Conservation (phyloP, 2,888 invertebrate genomes). For the Eupithecia subfuscata region DNA sequence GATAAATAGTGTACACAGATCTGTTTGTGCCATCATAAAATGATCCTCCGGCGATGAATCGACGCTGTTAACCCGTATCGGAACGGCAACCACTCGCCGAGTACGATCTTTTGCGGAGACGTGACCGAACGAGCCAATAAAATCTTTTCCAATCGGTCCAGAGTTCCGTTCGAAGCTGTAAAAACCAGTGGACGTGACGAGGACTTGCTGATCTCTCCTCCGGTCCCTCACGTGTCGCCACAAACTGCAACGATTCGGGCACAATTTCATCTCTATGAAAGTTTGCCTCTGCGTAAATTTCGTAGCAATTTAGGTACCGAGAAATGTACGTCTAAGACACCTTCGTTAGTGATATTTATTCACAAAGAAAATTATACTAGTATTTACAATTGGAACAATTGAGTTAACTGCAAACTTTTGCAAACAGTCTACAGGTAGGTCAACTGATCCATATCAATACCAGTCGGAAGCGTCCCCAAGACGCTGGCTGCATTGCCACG, state of each 20-base stretch:
- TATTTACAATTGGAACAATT: too few relatives aligned
- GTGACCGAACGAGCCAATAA: constrained; percentile 77
- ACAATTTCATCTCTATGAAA: constrained; percentile 26
- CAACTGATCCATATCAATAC: too few relatives aligned
- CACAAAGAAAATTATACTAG: too few relatives aligned
- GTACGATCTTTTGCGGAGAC: constrained; percentile 72
- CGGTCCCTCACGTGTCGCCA: constrained; percentile 44
- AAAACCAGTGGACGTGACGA: constrained; percentile 71
- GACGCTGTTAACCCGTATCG: constrained; percentile 71
- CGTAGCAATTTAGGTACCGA: background rate
- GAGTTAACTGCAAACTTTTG: too few relatives aligned
- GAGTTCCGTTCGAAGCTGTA: constrained; percentile 60
- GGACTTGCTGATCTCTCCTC: constrained; percentile 47
- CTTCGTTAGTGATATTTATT: too few relatives aligned
- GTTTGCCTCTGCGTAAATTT: constrained; percentile 17
- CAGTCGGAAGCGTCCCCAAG: too few relatives aligned
- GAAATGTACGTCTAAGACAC: background rate
- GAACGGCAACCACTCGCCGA: constrained; percentile 65
- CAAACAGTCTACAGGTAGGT: too few relatives aligned
- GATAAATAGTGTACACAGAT: constrained; percentile 43
- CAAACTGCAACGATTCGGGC: constrained; percentile 43
- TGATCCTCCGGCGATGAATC: constrained; percentile 71
- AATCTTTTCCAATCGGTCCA: constrained; percentile 65
- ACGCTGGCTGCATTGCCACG: too few relatives aligned
- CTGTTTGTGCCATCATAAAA: constrained; percentile 71